Base-by-base conservation (phyloP, 2,113 vertebrate genomes). In the Otus sunia region DNA sequence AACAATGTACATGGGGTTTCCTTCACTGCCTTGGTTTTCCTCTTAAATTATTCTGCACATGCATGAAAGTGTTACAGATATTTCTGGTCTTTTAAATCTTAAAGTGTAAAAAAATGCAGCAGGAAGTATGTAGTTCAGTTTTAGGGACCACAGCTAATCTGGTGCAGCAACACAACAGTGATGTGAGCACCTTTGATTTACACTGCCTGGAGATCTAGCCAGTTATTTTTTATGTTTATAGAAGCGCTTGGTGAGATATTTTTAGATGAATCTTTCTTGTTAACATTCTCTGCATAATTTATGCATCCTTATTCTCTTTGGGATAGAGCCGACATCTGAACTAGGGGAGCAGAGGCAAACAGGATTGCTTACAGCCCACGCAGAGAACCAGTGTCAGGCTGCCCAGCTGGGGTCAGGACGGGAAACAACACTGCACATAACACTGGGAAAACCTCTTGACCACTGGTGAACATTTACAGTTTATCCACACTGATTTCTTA, bases 261-360 rank as follows among this genome's bases (percentile, higher is more conserved):
- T 96, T 92, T 64, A 89, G 63, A 68, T 9, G 0, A 75, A 59
- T 45, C 36, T 82, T 84, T 37, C 56, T 90, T 78, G 73, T 67
- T 83, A 89, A 68, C 32, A 66, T 83, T 86, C 71, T 62, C 32
- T 77, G 63, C 95, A 86, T 90, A 92, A 90, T 92, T 92, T 69
- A 67, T n/a, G 53, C 15, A 50, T 63, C 50, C 36, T 82, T 69
- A 79, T 86, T 83, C 59, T 25, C 52, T 56, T 52, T 36, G 32
- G 41, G 39, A 19, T 1, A 1, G 50, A 82, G 41, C 58, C 75
- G 36, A 49, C 60, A 23, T 23, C 45, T 86, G 63, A 93, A 80
- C 37, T 55, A 4, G 10, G 34, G 26, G 13, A 86, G 39, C 43
- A 88, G n/a, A 76, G 12, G 60, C 52, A 86, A 43, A 52, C 5